These are phyloP conservation scores for Oophaga sylvatica DNA, from an alignment of 2,797 vertebrate species.

Conservation along the genomic window DNA sequence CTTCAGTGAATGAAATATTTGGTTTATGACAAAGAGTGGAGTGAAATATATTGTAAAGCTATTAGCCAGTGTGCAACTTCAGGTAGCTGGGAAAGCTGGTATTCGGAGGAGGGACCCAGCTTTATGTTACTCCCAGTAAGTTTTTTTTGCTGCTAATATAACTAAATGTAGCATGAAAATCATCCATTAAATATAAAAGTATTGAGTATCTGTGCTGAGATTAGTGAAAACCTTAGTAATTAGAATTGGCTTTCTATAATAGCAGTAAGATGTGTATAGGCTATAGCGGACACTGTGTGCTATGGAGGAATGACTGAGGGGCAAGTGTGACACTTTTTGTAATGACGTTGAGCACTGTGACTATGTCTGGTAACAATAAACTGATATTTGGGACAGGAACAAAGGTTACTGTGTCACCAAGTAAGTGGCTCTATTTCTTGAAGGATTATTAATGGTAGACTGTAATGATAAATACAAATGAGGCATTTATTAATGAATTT, in stretches of 20 bases:
- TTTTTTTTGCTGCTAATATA: neutral
- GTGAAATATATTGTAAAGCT: constrained; percentile 1
- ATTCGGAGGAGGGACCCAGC: constrained; percentile 40
- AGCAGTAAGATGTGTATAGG: neutral
- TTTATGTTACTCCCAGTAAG: constrained; percentile 42
- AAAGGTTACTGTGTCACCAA: constrained; percentile 31
- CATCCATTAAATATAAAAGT: neutral
- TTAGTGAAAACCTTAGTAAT: neutral
- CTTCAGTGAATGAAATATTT: neutral
- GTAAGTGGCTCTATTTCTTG: constrained; percentile 31
- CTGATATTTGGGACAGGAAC: constrained; percentile 50
- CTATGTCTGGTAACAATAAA: neutral
- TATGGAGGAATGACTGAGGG: neutral
- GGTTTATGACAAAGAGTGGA: too few species aligned
- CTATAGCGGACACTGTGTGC: neutral
- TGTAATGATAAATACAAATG: neutral
- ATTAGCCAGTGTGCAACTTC: constrained; percentile 6
- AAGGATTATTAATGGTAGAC: neutral
- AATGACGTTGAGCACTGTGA: constrained; percentile 31
- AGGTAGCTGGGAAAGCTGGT: neutral
- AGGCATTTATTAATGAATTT: too few species aligned
- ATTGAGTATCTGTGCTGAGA: neutral
- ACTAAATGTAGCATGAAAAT: neutral
- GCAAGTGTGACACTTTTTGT: constrained; percentile 30
- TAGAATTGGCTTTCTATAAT: neutral